A percentile compares a stretch with the other conserved stretches of the same genome.
Conservation (phyloP, 2,113 vertebrate genomes). For the Nycticryphes semicollaris region DNA sequence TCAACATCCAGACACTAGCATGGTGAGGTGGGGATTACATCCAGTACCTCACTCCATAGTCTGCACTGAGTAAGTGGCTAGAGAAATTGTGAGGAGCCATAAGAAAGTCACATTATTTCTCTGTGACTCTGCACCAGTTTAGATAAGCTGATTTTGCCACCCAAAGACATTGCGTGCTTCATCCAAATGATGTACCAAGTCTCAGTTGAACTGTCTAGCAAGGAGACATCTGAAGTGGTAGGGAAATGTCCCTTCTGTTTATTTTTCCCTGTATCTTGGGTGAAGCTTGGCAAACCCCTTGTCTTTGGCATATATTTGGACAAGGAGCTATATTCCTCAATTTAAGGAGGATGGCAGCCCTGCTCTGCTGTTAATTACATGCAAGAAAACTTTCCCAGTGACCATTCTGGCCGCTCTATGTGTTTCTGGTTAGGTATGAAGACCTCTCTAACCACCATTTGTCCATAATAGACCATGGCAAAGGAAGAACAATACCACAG, state of each 20-base stretch:
- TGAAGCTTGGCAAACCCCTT: background rate
- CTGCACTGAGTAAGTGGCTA: background rate
- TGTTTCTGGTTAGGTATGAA: background rate
- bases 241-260: background rate
- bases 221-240: background rate
- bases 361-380: background rate
- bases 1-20: background rate
- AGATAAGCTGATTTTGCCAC: background rate
- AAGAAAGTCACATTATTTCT: background rate
- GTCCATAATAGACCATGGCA: background rate
- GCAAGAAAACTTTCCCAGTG: background rate
- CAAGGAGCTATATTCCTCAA: background rate
- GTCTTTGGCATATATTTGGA: background rate
- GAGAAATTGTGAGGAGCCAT: background rate
- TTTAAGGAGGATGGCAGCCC: background rate
- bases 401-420: background rate
- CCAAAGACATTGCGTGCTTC: background rate
- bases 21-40: accelerated
- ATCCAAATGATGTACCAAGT: background rate
- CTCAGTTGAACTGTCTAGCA: background rate
- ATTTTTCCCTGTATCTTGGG: background rate
- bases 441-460: background rate
- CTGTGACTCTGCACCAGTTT: background rate
- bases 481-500: background rate
- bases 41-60: background rate